These are phyloP conservation scores for Prionace glauca DNA, from an alignment of 2,797 vertebrate genomes.

Conservation along the genomic window DNA sequence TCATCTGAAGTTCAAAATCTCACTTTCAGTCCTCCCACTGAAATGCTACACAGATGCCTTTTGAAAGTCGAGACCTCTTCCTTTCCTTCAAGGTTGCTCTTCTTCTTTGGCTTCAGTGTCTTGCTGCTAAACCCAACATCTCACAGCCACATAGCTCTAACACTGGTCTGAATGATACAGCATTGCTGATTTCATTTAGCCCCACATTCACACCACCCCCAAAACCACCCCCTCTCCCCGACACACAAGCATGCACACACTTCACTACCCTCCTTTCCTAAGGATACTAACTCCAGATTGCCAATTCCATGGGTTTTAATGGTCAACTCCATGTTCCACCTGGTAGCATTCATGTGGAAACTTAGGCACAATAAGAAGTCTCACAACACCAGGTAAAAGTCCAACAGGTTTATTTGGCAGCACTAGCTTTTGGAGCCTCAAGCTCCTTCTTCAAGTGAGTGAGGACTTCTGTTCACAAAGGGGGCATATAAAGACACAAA, in stretches of 20 bases:
- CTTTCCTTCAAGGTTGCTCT: background rate
- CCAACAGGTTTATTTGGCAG: too few species aligned
- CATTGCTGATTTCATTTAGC: too few species aligned
- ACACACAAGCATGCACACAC: background rate
- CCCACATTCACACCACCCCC: too few species aligned
- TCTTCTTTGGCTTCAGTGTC: background rate
- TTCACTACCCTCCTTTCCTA: background rate
- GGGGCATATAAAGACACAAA: too few species aligned
- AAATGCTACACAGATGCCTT: background rate
- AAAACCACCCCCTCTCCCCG: background rate
- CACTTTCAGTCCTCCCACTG: background rate
- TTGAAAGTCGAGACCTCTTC: background rate
- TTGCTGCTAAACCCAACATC: background rate
- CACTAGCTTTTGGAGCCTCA: too few species aligned
- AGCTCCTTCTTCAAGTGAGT: too few species aligned
- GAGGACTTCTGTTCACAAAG: too few species aligned
- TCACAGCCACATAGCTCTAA: background rate
- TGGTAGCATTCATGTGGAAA: background rate
- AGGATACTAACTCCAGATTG: background rate
- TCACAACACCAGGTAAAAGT: too few species aligned
- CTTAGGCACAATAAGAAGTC: background rate
- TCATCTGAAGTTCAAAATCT: background rate
- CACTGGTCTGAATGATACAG: too few species aligned
- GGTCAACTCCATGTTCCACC: too few species aligned
- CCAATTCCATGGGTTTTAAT: background rate